Base-by-base conservation (phyloP, 2,113 vertebrate species). In the Cricetomys ansorgei region DNA sequence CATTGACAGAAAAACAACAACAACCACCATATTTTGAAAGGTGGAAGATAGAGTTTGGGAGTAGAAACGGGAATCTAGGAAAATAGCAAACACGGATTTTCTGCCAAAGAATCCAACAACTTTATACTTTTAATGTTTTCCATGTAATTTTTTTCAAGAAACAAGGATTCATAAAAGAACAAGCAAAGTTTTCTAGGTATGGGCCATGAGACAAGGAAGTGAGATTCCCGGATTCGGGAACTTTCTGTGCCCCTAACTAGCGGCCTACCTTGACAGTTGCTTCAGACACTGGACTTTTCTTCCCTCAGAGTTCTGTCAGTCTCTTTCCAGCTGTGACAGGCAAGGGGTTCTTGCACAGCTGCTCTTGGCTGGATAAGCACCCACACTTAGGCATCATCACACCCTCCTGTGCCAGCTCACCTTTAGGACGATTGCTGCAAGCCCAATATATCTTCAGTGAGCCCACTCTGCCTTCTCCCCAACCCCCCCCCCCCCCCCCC, bases 381-480 rank as follows among this genome's bases (percentile, higher is more conserved):
- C 53, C 29, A 1, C 31, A 5, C 7, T 9, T 5, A 57, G 81
- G 59, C 4, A 1, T 23, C 43, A 62, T 65, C 43, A 70, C 59
- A 13, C 37, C 57, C 27, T 77, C 65, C 27, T 72, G 85, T 53
- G 67, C 29, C 31, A 34, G 72, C 43, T 64, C 57, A 27, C 84
- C 62, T 59, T 64, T 62, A 11, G 27, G 50, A 87, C 65, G 29
- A 40, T 75, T 93, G 91, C 83, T 91, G 87, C n/a, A 88, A 87
- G 77, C 7, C 2, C 29, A 1, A 17, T 13, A 19, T n/a, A 75
- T 85, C 50, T 57, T 1, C 48, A 80, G 86, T 34, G 81, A 90
- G 40, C n/a, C 76, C n/a, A 53, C 37, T n/a, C 16, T 48, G 40
- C 79, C 79, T 93, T 93, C 92, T 83, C 67, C 53, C 83, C n/a